These are phyloP conservation scores for Deilephila porcellus DNA, from an alignment of 2,888 invertebrate genomes.

Conservation along the genomic window DNA sequence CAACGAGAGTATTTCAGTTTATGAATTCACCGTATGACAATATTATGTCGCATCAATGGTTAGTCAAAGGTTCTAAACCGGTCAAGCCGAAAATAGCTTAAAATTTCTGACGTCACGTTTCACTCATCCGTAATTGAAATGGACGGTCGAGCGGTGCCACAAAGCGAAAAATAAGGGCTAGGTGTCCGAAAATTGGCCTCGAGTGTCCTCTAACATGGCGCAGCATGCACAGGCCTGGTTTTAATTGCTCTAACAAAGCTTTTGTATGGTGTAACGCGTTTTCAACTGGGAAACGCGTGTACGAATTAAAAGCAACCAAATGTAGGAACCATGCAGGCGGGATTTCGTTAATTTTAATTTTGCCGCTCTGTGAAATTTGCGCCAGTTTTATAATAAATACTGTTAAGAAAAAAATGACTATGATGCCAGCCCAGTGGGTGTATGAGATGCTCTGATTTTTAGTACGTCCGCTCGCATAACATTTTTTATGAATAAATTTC, in stretches of 20 bases:
- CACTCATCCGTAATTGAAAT: slow-evolving; percentile 62
- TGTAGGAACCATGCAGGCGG: neutral
- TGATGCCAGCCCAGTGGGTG: slow-evolving; percentile 11
- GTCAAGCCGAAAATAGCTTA: slow-evolving; percentile 64
- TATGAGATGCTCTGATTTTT: slow-evolving; percentile 26
- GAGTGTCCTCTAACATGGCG: slow-evolving; percentile 43
- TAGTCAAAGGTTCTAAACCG: slow-evolving; percentile 55
- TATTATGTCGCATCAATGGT: slow-evolving; percentile 55
- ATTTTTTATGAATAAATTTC: slow-evolving; percentile 13
- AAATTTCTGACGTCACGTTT: slow-evolving; percentile 62
- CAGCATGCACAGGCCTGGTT: slow-evolving; percentile 21
- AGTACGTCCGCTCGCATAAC: slow-evolving; percentile 21
- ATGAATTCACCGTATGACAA: slow-evolving; percentile 33
- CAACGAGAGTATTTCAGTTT: slow-evolving; percentile 14
- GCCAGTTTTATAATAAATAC: slow-evolving; percentile 17
- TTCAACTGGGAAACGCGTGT: neutral
- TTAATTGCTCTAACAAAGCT: slow-evolving; percentile 30
- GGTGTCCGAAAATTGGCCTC: slow-evolving; percentile 58
- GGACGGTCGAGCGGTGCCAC: slow-evolving; percentile 46
- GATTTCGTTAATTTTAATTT: slow-evolving; percentile 18
- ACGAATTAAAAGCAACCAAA: neutral
- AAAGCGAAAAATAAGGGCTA: slow-evolving; percentile 59
- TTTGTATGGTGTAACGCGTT: slow-evolving; percentile 11
- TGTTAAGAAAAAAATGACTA: slow-evolving; percentile 13
- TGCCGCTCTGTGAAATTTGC: neutral